phyloP scores from a whole-genome alignment of 2,113 vertebrate species.

The Platysternon megacephalum region DNA sequence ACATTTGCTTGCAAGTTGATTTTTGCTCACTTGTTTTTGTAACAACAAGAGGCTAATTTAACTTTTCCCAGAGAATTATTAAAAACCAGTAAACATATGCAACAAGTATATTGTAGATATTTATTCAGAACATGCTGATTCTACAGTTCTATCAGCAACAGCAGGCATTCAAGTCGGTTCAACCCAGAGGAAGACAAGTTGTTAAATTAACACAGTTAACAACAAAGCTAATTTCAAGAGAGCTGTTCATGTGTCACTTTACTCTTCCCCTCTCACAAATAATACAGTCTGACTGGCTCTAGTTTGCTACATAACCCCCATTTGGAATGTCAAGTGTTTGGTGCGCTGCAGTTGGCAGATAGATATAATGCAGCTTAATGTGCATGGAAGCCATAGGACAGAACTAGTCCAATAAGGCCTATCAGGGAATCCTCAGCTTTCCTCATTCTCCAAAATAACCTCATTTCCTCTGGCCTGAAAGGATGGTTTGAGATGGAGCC shows the following conservation, averaged over 20 bases:
- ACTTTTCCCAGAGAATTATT: neutral
- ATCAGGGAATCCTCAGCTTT: neutral
- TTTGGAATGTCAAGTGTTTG: neutral
- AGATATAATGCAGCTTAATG: neutral
- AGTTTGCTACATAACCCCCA: accelerated
- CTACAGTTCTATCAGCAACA: neutral
- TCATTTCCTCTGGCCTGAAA: neutral
- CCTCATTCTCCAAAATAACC: neutral
- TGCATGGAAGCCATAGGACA: neutral
- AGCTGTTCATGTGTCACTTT: accelerated
- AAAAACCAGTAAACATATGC: accelerated
- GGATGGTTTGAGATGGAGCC: neutral
- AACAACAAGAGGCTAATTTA: neutral
- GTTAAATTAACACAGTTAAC: neutral
- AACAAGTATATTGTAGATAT: accelerated
- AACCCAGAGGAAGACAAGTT: accelerated
- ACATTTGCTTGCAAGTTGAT: no score
- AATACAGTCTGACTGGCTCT: accelerated
- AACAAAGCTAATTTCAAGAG: neutral
- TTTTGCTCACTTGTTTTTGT: accelerated
- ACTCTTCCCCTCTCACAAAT: accelerated
- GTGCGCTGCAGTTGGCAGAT: accelerated
- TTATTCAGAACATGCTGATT: neutral
- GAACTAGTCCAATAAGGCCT: neutral
- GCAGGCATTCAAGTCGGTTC: neutral